phyloP scores from a whole-genome alignment of 1,140 invertebrate genomes.

The Sinella curviseta region DNA sequence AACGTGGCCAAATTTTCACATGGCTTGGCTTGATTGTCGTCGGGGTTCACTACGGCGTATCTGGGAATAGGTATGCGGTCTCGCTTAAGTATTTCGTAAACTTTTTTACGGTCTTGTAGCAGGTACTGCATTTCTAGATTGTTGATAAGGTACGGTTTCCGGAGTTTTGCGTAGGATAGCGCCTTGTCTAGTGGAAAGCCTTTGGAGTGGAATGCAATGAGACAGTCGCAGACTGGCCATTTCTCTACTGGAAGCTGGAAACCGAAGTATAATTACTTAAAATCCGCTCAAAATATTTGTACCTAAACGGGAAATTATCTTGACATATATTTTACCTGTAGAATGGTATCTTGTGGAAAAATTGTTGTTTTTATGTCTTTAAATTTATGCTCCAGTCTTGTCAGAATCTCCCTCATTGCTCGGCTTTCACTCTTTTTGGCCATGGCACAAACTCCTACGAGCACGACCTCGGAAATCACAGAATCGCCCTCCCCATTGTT shows the following conservation, averaged over 20 bases:
- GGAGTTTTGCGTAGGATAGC: constrained; percentile 88
- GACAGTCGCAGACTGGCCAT: constrained; percentile 96
- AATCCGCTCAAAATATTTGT: too few species aligned
- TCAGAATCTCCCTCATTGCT: constrained; percentile 97
- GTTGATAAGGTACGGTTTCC: constrained; percentile 96
- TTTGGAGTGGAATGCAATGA: constrained; percentile 99
- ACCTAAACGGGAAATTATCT: constrained; percentile 32
- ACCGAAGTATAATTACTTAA: background rate
- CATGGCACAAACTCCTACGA: constrained; percentile 97
- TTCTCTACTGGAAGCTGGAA: constrained; percentile 87
- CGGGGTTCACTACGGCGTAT: constrained; percentile 95
- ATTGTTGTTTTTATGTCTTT: constrained; percentile 92
- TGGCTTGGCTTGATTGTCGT: constrained; percentile 80
- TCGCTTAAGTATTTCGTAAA: constrained; percentile 88
- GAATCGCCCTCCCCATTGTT: too few species aligned
- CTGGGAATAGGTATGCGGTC: constrained; percentile 96
- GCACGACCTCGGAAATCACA: too few species aligned
- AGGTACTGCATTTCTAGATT: constrained; percentile 98
- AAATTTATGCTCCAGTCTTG: constrained; percentile 83
- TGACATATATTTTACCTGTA: constrained; percentile 65
- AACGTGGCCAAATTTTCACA: too few species aligned
- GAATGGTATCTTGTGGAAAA: constrained; percentile 90
- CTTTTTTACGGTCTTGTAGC: constrained; percentile 86
- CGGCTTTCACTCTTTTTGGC: constrained; percentile 97
- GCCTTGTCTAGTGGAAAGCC: constrained; percentile 96